Evolutionary conservation across 2,797 vertebrate genomes (phyloP).

Genomic region (Alcedo quadribrachys): DNA sequence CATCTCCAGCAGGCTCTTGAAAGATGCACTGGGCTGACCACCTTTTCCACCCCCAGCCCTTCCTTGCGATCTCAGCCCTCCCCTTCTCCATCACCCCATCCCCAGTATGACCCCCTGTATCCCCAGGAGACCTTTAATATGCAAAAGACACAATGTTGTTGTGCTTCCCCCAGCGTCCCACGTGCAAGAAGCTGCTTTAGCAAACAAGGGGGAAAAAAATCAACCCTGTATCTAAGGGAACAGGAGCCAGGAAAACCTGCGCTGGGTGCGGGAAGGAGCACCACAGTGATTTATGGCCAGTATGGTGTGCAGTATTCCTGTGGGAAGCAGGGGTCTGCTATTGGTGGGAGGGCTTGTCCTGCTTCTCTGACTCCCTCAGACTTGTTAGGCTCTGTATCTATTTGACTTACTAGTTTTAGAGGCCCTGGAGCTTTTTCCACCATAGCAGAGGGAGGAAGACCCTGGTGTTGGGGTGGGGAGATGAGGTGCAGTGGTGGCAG

Average conservation of each 20-base stretch:
- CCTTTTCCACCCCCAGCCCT: neutral
- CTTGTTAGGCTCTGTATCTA: neutral
- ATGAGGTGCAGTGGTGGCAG: neutral
- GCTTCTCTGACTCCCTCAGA: neutral
- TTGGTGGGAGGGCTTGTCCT: neutral
- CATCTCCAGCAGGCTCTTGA: neutral
- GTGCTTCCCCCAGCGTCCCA: accelerated
- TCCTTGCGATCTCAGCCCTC: accelerated
- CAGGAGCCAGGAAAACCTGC: neutral
- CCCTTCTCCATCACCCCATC: accelerated
- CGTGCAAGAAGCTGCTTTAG: neutral
- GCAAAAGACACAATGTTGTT: neutral
- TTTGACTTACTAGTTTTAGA: neutral
- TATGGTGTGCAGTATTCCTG: neutral
- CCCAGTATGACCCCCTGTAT: neutral
- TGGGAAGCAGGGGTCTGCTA: neutral
- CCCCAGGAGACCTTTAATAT: neutral
- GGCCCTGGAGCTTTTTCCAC: constrained; percentile 22
- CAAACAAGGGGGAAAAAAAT: neutral
- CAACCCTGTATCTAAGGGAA: constrained; percentile 14
- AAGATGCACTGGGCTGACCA: neutral
- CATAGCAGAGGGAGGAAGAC: neutral
- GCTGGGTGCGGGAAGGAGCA: neutral
- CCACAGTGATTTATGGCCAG: neutral
- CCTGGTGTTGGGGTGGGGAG: neutral